phyloP scores from a whole-genome alignment of 1,140 invertebrate genomes.

The Platorchestia sp. region DNA sequence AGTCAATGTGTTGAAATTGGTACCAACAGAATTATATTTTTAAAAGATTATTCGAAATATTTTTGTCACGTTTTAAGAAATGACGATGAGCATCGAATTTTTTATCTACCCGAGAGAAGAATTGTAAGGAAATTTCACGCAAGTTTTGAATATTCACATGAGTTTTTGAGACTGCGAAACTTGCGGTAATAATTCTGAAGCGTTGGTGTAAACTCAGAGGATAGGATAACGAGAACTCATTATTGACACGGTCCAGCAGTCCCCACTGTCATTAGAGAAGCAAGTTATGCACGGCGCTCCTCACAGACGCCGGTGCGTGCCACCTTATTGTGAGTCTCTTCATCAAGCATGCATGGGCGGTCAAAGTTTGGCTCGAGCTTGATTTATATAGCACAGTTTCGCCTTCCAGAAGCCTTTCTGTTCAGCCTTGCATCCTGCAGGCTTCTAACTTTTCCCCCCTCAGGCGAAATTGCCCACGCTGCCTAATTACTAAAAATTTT shows the following conservation, averaged over 20 bases:
- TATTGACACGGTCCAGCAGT: background rate
- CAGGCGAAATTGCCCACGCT: background rate
- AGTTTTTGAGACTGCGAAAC: background rate
- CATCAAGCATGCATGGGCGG: constrained; percentile 22
- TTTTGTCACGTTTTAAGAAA: background rate
- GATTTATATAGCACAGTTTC: constrained; percentile 17
- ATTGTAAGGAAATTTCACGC: background rate
- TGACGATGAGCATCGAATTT: background rate
- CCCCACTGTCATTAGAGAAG: background rate
- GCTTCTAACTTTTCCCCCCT: constrained; percentile 1
- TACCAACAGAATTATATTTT: background rate
- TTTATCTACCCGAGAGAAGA: background rate
- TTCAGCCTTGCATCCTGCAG: background rate
- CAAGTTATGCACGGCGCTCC: constrained; percentile 12
- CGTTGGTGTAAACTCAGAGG: background rate
- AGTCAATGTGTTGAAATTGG: background rate
- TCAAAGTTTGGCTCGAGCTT: background rate
- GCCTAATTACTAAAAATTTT: background rate
- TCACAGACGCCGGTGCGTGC: background rate
- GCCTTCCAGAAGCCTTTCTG: background rate
- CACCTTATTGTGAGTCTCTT: background rate
- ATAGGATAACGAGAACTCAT: constrained; percentile 1
- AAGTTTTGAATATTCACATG: background rate
- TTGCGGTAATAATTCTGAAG: background rate
- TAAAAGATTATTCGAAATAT: background rate